Evolutionary conservation across 2,113 vertebrate genomes (phyloP).

Genomic region (Saguinus imperator): DNA sequence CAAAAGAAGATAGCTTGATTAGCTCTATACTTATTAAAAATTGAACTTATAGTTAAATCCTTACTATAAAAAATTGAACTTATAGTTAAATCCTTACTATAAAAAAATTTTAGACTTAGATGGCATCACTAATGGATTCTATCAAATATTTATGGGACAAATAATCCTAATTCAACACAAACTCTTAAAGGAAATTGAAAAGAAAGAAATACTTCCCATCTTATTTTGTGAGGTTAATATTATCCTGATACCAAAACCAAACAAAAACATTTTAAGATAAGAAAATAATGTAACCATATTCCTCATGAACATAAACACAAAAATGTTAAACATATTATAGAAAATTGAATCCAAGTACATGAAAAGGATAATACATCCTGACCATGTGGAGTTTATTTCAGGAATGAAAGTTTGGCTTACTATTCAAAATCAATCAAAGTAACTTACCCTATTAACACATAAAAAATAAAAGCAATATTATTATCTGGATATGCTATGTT

Average conservation of each 20-base stretch:
- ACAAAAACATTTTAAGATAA: background rate
- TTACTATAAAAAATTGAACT: background rate
- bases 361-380: background rate
- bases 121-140: background rate
- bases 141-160: background rate
- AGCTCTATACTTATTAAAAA: background rate
- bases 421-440: background rate
- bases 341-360: slow-evolving; percentile 4
- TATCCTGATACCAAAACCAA: background rate
- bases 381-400: background rate
- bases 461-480: background rate
- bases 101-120: background rate
- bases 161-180: background rate
- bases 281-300: background rate
- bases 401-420: background rate
- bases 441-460: background rate
- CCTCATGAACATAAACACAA: background rate
- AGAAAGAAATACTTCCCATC: background rate
- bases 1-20: background rate
- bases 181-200: background rate
- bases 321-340: background rate
- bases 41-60: slow-evolving; percentile 8
- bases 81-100: too few species aligned
- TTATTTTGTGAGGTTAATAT: background rate
- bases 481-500: background rate